phyloP scores from a whole-genome alignment of 1,140 invertebrate genomes.

The Scaptomyza pallida region DNA sequence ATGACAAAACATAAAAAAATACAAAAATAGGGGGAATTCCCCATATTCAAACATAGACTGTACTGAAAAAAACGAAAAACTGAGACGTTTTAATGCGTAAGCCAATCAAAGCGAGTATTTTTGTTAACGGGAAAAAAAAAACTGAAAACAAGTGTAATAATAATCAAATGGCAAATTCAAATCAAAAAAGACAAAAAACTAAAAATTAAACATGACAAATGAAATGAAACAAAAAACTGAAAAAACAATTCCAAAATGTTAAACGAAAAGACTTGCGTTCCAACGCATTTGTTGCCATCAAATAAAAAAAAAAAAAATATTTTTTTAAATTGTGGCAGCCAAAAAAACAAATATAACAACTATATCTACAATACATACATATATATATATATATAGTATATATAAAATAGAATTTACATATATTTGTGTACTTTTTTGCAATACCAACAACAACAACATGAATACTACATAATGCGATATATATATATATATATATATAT shows the following conservation, averaged over 20 bases:
- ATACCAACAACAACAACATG: no score
- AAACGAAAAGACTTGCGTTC: slow-evolving; percentile 74
- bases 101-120: slow-evolving; percentile 57
- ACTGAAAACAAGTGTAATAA: slow-evolving; percentile 4
- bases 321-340: slow-evolving; percentile 24
- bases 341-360: slow-evolving; percentile 27
- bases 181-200: slow-evolving; percentile 16
- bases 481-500: slow-evolving; percentile 39
- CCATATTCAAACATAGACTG: slow-evolving; percentile 47
- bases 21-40: neutral
- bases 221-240: slow-evolving; percentile 16
- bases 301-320: no score
- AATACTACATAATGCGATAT: slow-evolving; percentile 8
- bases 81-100: slow-evolving; percentile 52
- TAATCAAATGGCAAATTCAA: slow-evolving; percentile 49
- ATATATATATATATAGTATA: slow-evolving; percentile 19
- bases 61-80: slow-evolving; percentile 11
- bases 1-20: slow-evolving; percentile 7
- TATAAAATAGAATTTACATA: no score
- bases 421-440: slow-evolving; percentile 46
- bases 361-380: slow-evolving; percentile 18
- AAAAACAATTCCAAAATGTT: slow-evolving; percentile 69
- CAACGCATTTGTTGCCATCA: slow-evolving; percentile 51
- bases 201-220: slow-evolving; percentile 28
- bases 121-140: slow-evolving; percentile 12